These are phyloP conservation scores for Drosophila colorata DNA, from an alignment of 2,888 invertebrate genomes.

Conservation along the genomic window DNA sequence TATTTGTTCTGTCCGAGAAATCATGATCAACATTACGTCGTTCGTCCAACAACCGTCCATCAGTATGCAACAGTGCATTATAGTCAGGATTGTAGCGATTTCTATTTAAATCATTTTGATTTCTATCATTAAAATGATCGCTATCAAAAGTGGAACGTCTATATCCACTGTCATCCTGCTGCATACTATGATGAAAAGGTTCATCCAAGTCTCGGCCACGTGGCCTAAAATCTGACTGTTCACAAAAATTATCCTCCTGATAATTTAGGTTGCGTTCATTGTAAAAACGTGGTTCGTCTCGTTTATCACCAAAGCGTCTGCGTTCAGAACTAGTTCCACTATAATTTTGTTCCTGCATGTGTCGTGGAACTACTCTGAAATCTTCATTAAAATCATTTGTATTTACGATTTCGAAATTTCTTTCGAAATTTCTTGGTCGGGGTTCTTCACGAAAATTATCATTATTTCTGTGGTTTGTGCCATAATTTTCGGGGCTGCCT, in stretches of 20 bases:
- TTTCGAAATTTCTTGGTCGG: neutral
- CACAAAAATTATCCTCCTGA: neutral
- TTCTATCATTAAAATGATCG: neutral
- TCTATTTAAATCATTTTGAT: neutral
- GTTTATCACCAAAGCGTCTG: neutral
- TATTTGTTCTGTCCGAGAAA: constrained; percentile 1
- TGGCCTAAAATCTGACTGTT: constrained; percentile 1
- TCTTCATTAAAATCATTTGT: constrained; percentile 2
- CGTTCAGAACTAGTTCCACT: neutral
- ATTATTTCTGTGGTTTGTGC: neutral
- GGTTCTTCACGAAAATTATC: neutral
- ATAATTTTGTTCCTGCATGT: neutral
- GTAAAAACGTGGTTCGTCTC: neutral
- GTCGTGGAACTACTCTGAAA: neutral
- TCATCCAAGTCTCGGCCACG: neutral
- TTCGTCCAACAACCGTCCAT: neutral
- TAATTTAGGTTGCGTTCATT: neutral
- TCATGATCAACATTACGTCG: constrained; percentile 8
- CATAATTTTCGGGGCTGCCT: constrained; percentile 1
- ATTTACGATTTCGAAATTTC: constrained; percentile 10
- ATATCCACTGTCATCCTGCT: neutral
- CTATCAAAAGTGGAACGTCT: neutral
- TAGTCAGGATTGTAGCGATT: constrained; percentile 11
- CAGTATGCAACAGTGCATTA: constrained; percentile 8
- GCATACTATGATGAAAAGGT: neutral